These are phyloP conservation scores for Andrena dorsata DNA, from an alignment of 2,888 invertebrate genomes.

Conservation along the genomic window DNA sequence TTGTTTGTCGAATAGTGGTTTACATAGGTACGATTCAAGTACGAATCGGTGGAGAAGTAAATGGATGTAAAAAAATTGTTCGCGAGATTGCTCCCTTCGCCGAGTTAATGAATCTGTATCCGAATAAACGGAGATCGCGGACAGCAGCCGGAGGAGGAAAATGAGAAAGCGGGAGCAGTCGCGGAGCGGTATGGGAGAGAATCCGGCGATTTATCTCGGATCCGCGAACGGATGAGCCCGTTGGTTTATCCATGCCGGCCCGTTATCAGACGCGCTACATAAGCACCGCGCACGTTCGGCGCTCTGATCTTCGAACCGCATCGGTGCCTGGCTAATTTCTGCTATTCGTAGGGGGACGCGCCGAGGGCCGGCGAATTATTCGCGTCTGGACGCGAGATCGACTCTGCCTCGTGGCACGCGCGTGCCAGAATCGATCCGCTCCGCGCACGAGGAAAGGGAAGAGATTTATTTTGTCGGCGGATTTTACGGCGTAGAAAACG, in stretches of 20 bases:
- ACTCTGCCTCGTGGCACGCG: too few relatives aligned
- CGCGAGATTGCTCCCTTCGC: constrained; percentile 65
- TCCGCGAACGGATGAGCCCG: constrained; percentile 65
- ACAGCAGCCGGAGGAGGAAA: constrained; percentile 56
- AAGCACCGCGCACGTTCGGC: constrained; percentile 58
- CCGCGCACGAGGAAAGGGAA: neutral
- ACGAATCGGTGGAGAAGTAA: neutral
- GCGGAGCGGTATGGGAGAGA: constrained; percentile 44
- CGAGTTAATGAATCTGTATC: constrained; percentile 76
- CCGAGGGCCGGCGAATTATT: too few relatives aligned
- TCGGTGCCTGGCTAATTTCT: constrained; percentile 39
- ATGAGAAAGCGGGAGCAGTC: constrained; percentile 38
- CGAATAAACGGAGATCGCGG: constrained; percentile 79
- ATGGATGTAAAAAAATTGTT: constrained; percentile 45
- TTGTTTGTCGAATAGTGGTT: too few relatives aligned
- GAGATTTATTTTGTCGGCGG: constrained; percentile 37
- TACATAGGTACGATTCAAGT: neutral
- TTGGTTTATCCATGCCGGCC: constrained; percentile 71
- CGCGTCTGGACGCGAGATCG: too few relatives aligned
- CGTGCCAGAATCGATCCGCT: neutral
- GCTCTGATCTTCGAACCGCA: constrained; percentile 66
- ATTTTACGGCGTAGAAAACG: constrained; percentile 25
- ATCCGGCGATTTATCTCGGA: constrained; percentile 64
- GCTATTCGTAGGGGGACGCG: neutral
- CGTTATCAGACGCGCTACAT: constrained; percentile 65